phyloP scores from a whole-genome alignment of 2,797 vertebrate species.

The Halcyon leucocephala region DNA sequence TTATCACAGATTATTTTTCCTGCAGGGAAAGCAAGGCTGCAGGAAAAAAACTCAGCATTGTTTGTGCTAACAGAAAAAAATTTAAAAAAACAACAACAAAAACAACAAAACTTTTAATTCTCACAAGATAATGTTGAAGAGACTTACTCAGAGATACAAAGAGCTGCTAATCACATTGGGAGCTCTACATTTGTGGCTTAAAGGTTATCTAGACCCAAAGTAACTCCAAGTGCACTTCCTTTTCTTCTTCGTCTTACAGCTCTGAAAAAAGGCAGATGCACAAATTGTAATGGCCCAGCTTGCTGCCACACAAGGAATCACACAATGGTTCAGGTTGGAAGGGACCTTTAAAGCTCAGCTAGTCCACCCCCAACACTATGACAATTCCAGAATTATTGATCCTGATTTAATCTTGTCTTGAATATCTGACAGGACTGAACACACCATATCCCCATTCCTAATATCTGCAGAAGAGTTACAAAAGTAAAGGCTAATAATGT shows the following conservation, averaged over 20 bases:
- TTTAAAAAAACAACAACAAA: background rate
- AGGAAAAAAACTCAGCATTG: slow-evolving; percentile 11
- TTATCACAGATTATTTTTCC: slow-evolving; percentile 30
- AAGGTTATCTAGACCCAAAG: background rate
- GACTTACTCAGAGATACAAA: background rate
- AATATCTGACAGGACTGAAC: background rate
- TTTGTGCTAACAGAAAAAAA: slow-evolving; percentile 28
- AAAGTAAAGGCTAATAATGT: background rate
- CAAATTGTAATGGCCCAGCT: background rate
- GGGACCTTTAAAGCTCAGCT: background rate
- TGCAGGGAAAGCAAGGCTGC: slow-evolving; percentile 27
- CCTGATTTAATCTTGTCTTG: background rate
- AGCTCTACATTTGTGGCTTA: background rate
- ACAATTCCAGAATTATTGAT: background rate
- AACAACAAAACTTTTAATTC: background rate
- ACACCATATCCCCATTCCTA: background rate
- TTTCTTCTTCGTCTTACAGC: background rate
- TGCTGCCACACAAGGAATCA: background rate
- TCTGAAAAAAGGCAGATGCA: background rate
- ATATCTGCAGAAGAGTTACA: background rate
- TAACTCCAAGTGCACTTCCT: background rate
- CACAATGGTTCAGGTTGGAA: background rate
- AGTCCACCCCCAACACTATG: background rate
- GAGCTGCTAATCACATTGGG: background rate
- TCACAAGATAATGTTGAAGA: background rate